Conservation (phyloP, 1,140 invertebrate species). For the Drosophila bocqueti region DNA sequence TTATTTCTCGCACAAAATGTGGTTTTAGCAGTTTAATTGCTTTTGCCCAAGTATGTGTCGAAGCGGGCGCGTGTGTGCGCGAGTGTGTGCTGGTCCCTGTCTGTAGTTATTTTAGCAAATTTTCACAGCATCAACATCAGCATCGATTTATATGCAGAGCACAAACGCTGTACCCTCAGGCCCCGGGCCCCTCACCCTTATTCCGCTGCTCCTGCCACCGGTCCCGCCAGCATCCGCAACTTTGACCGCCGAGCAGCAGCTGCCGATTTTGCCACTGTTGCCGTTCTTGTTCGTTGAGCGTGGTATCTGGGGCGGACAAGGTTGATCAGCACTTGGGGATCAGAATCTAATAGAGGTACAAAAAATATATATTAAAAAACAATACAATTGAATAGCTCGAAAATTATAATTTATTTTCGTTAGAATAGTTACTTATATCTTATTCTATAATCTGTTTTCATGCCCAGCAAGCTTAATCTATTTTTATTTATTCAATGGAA, state of each 20-base stretch:
- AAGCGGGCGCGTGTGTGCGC: constrained; percentile 1
- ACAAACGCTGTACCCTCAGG: constrained; percentile 41
- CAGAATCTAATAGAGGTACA: neutral
- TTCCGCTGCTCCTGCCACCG: neutral
- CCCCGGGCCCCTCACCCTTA: neutral
- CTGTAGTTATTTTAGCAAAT: constrained; percentile 82
- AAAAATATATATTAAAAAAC: too few relatives aligned
- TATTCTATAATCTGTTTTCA: too few relatives aligned
- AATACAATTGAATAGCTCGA: too few relatives aligned
- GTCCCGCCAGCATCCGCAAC: constrained; percentile 22
- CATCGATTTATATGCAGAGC: constrained; percentile 81
- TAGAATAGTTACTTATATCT: too few relatives aligned
- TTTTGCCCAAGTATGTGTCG: constrained; percentile 69
- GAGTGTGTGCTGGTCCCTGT: constrained; percentile 36
- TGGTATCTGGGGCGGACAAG: neutral
- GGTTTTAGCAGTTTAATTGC: constrained; percentile 84
- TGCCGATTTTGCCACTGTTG: constrained; percentile 23
- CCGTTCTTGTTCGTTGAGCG: constrained; percentile 26
- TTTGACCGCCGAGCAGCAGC: constrained; percentile 50
- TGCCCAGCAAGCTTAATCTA: neutral
- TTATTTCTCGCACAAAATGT: constrained; percentile 84
- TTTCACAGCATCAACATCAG: constrained; percentile 82
- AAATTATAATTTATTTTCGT: too few relatives aligned
- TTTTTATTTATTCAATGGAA: neutral
- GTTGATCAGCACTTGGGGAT: constrained; percentile 6